These are phyloP conservation scores for Canis aureus DNA, from an alignment of 2,113 vertebrate species.

Conservation along the genomic window DNA sequence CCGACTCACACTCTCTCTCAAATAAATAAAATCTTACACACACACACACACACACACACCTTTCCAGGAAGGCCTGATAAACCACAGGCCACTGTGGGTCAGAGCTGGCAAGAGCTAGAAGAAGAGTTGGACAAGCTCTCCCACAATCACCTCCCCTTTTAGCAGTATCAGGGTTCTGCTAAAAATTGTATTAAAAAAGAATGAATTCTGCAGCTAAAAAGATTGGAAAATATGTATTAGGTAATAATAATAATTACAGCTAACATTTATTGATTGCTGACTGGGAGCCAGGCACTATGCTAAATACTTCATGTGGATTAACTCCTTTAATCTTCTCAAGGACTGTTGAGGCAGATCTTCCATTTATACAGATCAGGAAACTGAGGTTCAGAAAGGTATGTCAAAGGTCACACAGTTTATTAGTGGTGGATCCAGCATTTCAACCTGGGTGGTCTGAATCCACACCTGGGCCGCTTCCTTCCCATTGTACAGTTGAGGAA, in stretches of 20 bases:
- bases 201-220: slow-evolving; percentile 32
- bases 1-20: too few relatives aligned
- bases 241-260: slow-evolving; percentile 20
- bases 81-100: not conserved
- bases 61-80: not conserved
- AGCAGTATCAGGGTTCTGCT: not conserved
- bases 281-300: not conserved
- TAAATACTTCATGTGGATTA: not conserved
- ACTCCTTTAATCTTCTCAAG: not conserved
- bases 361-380: slow-evolving; percentile 14
- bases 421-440: not conserved
- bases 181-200: not conserved
- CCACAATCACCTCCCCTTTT: not conserved
- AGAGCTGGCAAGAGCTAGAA: not conserved
- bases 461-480: not conserved
- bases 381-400: not conserved
- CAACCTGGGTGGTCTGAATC: not conserved
- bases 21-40: not conserved
- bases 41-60: too few relatives aligned
- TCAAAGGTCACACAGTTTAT: not conserved
- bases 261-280: slow-evolving; percentile 10
- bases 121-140: not conserved
- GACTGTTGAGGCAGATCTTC: not conserved
- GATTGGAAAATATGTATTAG: not conserved
- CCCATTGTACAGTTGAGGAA: not conserved